A percentile compares a stretch with the other conserved stretches of the same genome.
phyloP scores from a whole-genome alignment of 2,888 invertebrate species.

The Andrena marginata region DNA sequence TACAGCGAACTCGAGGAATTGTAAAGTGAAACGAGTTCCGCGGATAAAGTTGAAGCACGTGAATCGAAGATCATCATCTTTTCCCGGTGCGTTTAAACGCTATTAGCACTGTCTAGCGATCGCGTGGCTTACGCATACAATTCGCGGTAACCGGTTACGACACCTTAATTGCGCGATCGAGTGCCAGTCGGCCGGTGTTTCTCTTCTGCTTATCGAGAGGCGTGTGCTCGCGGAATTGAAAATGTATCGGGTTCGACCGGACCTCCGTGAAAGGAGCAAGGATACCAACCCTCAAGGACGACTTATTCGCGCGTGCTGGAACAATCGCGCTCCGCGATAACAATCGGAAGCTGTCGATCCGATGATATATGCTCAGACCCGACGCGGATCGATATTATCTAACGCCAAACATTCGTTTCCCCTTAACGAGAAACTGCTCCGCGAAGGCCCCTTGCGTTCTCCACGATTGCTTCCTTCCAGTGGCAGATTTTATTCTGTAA shows the following conservation, averaged over 20 bases:
- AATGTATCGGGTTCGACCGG: conserved; percentile 52
- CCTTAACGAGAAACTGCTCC: neutral
- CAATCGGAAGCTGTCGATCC: conserved; percentile 34
- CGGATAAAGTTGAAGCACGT: neutral
- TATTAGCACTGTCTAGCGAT: neutral
- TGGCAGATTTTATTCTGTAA: neutral
- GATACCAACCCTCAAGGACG: conserved; percentile 65
- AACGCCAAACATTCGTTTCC: neutral
- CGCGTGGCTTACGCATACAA: neutral
- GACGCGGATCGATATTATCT: conserved; percentile 9
- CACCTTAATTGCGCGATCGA: conserved; percentile 33
- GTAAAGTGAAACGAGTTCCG: neutral
- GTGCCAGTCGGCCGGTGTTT: conserved; percentile 18
- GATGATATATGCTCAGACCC: conserved; percentile 18
- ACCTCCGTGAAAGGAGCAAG: conserved; percentile 66
- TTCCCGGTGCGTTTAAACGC: neutral
- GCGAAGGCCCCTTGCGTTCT: neutral
- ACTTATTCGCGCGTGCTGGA: conserved; percentile 28
- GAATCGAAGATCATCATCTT: conserved; percentile 4
- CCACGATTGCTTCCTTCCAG: neutral
- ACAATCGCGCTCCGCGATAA: conserved; percentile 19
- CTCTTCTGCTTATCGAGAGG: conserved; percentile 1
- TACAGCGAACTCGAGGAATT: neutral
- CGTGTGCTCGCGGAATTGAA: conserved; percentile 49
- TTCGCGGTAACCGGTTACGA: conserved; percentile 23